These are phyloP conservation scores for Eptesicus fuscus DNA, from an alignment of 2,113 vertebrate genomes.

Conservation along the genomic window DNA sequence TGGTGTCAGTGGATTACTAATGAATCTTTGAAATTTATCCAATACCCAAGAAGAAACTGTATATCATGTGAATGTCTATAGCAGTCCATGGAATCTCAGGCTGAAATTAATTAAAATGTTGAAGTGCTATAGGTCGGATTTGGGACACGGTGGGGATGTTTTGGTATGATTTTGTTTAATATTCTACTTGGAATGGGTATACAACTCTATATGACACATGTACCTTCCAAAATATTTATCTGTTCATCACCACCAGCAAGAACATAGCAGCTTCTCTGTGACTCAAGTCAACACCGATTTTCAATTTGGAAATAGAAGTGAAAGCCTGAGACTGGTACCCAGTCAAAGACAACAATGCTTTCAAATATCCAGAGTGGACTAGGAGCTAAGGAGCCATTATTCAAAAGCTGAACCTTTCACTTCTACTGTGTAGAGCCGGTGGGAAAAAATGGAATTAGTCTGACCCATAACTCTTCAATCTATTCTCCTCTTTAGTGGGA, in stretches of 20 bases:
- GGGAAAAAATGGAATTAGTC: neutral
- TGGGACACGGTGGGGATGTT: neutral
- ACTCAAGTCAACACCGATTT: neutral
- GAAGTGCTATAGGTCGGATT: neutral
- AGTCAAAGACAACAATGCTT: neutral
- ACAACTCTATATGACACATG: neutral
- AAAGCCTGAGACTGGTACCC: neutral
- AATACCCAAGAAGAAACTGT: neutral
- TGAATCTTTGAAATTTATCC: neutral
- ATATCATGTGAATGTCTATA: neutral
- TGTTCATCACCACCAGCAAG: neutral
- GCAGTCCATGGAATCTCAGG: neutral
- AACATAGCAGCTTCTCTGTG: neutral
- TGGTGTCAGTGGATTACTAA: neutral
- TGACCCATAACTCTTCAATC: conserved; percentile 21
- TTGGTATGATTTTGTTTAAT: neutral
- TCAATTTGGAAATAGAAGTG: neutral
- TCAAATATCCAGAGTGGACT: neutral
- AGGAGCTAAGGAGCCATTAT: neutral
- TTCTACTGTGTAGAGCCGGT: neutral
- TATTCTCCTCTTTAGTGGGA: conserved; percentile 84
- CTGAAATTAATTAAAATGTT: conserved; percentile 14
- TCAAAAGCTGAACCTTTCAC: neutral
- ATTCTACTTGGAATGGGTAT: neutral
- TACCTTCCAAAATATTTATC: neutral